A percentile compares a stretch with the other conserved stretches of the same genome.
phyloP scores from a whole-genome alignment of 2,113 vertebrate species.

The Pseudois nayaur region DNA sequence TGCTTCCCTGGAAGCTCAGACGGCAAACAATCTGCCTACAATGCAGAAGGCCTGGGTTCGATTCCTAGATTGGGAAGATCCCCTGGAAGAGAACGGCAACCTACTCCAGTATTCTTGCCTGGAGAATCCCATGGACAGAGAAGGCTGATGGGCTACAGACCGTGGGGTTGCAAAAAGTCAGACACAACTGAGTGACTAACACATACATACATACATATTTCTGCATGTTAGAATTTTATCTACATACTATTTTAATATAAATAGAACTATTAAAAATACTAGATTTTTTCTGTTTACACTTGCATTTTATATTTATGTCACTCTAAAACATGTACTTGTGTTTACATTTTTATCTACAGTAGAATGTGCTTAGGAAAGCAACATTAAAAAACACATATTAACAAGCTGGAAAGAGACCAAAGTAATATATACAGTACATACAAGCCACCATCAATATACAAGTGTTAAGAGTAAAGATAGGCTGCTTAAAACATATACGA shows the following conservation, averaged over 20 bases:
- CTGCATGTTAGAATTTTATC: background rate
- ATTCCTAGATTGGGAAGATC: background rate
- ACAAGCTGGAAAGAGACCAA: background rate
- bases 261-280: background rate
- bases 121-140: background rate
- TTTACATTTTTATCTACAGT: background rate
- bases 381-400: background rate
- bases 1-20: background rate
- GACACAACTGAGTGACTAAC: background rate
- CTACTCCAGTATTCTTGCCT: background rate
- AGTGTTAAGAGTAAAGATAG: background rate
- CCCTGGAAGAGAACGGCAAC: background rate
- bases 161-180: background rate
- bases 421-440: background rate
- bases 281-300: background rate
- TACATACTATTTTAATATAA: conserved; percentile 5
- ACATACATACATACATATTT: background rate
- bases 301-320: background rate
- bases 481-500: background rate
- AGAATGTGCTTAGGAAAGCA: background rate
- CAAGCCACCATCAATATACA: background rate
- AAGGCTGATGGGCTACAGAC: background rate
- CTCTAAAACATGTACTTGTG: background rate
- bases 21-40: background rate
- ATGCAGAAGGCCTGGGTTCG: background rate